A percentile compares a stretch with the other conserved stretches of the same genome.
Conservation (phyloP, 2,888 invertebrate genomes). For the Acanthosepion esculentum region DNA sequence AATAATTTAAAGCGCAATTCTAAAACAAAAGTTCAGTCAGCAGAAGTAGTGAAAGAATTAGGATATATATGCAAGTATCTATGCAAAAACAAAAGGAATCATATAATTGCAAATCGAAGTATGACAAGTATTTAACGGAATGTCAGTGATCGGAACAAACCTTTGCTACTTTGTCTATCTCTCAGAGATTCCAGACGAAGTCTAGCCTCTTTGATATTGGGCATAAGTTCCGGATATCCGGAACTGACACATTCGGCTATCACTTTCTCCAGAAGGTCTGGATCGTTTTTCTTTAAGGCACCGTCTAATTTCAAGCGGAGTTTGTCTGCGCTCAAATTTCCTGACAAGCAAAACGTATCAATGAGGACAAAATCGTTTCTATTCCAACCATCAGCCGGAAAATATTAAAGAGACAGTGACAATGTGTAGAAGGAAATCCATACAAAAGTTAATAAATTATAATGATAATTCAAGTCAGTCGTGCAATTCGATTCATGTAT, state of each 20-base stretch:
- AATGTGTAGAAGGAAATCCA: neutral
- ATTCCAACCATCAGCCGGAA: neutral
- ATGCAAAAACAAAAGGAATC: neutral
- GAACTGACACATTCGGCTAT: conserved; percentile 36
- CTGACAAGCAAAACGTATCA: conserved; percentile 3
- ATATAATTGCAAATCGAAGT: no score
- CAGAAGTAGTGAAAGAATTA: neutral
- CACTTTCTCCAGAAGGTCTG: conserved; percentile 41
- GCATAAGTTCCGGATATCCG: neutral
- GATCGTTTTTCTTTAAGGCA: conserved; percentile 14
- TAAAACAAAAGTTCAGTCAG: neutral
- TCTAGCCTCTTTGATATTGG: neutral
- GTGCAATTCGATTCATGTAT: neutral
- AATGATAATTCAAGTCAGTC: neutral
- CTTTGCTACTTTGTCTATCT: neutral
- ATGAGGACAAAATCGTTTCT: neutral
- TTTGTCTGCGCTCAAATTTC: neutral
- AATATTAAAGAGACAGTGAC: neutral
- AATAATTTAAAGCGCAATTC: no score
- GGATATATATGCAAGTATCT: neutral
- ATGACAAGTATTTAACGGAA: neutral
- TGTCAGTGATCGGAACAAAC: neutral
- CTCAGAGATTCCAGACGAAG: conserved; percentile 1
- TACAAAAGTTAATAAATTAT: neutral
- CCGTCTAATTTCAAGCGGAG: neutral